Evolutionary conservation across 1,140 invertebrate genomes (phyloP).

Genomic region (Pogonus chalceus): DNA sequence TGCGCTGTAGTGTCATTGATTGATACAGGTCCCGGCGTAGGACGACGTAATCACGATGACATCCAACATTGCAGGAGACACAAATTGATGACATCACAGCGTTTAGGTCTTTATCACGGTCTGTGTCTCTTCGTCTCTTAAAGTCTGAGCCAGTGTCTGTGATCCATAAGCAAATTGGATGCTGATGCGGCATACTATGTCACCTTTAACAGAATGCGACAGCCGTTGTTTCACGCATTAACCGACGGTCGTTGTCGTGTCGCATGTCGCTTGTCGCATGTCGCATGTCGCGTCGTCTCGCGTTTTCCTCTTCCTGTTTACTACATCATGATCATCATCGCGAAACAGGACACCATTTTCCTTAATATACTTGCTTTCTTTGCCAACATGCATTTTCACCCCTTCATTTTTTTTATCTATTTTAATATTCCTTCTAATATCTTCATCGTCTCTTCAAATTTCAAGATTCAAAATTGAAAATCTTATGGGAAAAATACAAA

Average conservation of each 20-base stretch:
- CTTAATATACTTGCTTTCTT: too few relatives aligned
- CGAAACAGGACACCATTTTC: too few relatives aligned
- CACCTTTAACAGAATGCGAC: neutral
- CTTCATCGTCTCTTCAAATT: too few relatives aligned
- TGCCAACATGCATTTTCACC: too few relatives aligned
- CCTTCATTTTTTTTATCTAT: too few relatives aligned
- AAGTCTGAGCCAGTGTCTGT: neutral
- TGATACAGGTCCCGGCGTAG: neutral
- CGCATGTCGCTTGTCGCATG: neutral
- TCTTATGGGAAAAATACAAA: too few relatives aligned
- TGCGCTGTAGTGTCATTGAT: neutral
- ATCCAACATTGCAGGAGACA: slow-evolving; percentile 3
- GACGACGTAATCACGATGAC: slow-evolving; percentile 2
- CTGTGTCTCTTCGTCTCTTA: neutral
- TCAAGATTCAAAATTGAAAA: too few relatives aligned
- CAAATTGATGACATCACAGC: slow-evolving; percentile 3
- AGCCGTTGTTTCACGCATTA: slow-evolving; percentile 1
- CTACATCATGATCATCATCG: too few relatives aligned
- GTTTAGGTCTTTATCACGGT: slow-evolving; percentile 3
- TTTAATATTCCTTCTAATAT: too few relatives aligned
- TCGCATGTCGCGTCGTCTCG: neutral
- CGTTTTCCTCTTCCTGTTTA: too few relatives aligned
- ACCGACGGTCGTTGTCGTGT: neutral
- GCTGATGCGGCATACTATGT: neutral
- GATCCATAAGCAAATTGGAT: slow-evolving; percentile 7